Conservation (phyloP, 2,888 invertebrate genomes). For the Phyto melanocephala region DNA sequence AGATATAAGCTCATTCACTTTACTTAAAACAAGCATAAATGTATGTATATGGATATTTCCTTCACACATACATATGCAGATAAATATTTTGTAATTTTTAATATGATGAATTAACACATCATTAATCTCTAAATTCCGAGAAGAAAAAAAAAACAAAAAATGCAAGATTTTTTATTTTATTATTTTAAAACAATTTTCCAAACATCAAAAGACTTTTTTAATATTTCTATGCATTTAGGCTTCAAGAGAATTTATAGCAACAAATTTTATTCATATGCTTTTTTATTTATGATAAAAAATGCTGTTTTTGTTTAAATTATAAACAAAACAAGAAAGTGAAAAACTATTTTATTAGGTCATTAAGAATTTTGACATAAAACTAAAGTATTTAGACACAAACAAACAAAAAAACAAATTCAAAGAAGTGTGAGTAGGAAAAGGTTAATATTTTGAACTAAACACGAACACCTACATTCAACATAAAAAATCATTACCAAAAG, state of each 20-base stretch:
- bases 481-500: background rate
- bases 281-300: too few species aligned
- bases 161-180: background rate
- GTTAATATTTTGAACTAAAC: background rate
- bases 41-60: too few species aligned
- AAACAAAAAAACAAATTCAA: background rate
- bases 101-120: background rate
- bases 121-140: background rate
- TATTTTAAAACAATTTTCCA: too few species aligned
- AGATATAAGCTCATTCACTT: too few species aligned
- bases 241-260: background rate
- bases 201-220: background rate
- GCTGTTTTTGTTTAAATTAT: too few species aligned
- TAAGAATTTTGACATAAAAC: slow-evolving; percentile 2
- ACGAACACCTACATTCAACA: background rate
- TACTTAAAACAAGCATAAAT: too few species aligned
- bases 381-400: background rate
- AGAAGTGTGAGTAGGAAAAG: background rate
- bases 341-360: background rate
- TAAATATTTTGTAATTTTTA: background rate
- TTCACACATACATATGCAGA: too few species aligned
- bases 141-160: too few species aligned
- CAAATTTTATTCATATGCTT: background rate
- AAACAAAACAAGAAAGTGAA: background rate
- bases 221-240: background rate